These are phyloP conservation scores for Pharmacophagus antenor DNA, from an alignment of 2,888 invertebrate species.

Conservation along the genomic window DNA sequence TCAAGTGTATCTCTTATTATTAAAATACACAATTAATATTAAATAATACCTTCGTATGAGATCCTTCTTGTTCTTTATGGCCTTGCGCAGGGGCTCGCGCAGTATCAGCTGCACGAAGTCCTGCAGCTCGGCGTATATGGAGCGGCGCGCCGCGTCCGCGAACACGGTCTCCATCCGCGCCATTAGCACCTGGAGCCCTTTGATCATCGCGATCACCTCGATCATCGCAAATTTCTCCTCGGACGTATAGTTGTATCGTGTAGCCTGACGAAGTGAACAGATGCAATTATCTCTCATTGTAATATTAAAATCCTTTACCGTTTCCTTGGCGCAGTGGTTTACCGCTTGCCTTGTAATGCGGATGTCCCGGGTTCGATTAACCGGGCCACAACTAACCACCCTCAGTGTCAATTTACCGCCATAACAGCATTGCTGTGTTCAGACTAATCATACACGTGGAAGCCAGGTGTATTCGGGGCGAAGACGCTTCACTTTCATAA, in stretches of 20 bases:
- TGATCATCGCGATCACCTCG: conserved; percentile 99
- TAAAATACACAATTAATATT: too few relatives aligned
- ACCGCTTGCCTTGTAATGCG: too few relatives aligned
- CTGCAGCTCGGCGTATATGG: conserved; percentile 97
- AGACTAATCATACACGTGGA: too few relatives aligned
- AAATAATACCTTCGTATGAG: conserved; percentile 87
- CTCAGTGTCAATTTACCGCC: too few relatives aligned
- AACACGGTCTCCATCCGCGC: conserved; percentile 96
- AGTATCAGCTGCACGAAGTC: conserved; percentile 95
- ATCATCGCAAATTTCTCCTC: conserved; percentile 99
- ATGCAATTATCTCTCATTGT: neutral
- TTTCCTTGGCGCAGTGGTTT: too few relatives aligned
- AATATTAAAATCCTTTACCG: neutral
- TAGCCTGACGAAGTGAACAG: conserved; percentile 83
- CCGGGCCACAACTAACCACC: too few relatives aligned
- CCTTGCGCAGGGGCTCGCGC: conserved; percentile 96
- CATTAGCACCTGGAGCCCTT: conserved; percentile 97
- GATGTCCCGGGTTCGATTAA: too few relatives aligned
- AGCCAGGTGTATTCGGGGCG: too few relatives aligned
- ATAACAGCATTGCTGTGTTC: too few relatives aligned
- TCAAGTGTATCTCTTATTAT: too few relatives aligned
- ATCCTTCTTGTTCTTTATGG: conserved; percentile 98
- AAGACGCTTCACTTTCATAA: too few relatives aligned
- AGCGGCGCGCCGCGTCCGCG: conserved; percentile 80
- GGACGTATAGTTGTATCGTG: conserved; percentile 97